Evolutionary conservation across 2,797 vertebrate species (phyloP).

Genomic region (Acanthurus leucopareius): DNA sequence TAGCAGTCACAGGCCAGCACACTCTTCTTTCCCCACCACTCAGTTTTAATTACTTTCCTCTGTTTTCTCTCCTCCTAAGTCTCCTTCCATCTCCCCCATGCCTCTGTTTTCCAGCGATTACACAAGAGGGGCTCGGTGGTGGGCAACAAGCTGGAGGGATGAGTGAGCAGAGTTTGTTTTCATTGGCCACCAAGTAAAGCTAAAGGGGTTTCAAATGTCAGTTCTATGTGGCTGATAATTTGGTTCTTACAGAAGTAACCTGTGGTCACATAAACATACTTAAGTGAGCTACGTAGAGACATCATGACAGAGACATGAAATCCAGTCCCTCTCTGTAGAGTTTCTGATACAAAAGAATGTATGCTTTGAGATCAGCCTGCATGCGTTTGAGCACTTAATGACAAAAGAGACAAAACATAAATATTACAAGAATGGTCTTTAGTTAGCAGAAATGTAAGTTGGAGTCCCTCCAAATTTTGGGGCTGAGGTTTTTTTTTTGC

Average conservation of each 20-base stretch:
- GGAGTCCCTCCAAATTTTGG: neutral
- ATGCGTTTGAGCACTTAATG: neutral
- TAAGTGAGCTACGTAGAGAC: neutral
- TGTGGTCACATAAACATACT: neutral
- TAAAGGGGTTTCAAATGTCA: constrained; percentile 56
- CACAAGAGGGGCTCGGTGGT: constrained; percentile 17
- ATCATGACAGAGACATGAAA: neutral
- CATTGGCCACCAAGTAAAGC: constrained; percentile 29
- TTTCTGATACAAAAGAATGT: neutral
- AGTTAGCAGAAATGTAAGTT: neutral
- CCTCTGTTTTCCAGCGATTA: constrained; percentile 71
- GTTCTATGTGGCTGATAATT: constrained; percentile 49
- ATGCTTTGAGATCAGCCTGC: neutral
- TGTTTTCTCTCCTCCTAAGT: constrained; percentile 56
- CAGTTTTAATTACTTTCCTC: constrained; percentile 83
- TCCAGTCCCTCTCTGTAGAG: neutral
- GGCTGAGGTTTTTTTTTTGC: too few species aligned
- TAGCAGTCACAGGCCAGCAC: constrained; percentile 76
- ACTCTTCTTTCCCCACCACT: constrained; percentile 66
- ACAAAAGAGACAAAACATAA: neutral
- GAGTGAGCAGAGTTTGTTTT: constrained; percentile 46
- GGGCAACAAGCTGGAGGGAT: neutral
- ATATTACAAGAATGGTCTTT: neutral
- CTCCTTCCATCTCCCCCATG: constrained; percentile 52
- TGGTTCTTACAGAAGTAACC: constrained; percentile 10